Percentiles rank a stretch among this genome's conserved stretches.
These are phyloP conservation scores for Tupiocoris notatus DNA, from an alignment of 2,888 invertebrate species.

Conservation along the genomic window DNA sequence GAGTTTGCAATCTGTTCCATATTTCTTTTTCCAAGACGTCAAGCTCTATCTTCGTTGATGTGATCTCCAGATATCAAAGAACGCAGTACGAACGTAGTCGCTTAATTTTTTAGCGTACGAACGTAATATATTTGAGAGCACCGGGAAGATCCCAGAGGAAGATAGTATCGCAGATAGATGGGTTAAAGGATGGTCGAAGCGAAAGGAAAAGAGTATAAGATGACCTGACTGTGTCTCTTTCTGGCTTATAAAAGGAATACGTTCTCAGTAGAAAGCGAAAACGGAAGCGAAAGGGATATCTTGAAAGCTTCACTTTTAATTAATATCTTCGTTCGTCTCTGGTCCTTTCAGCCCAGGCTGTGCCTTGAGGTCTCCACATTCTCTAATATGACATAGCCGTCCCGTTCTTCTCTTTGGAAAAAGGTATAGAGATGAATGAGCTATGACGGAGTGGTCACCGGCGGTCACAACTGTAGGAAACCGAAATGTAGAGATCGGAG, in stretches of 20 bases:
- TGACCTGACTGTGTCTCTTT: background rate
- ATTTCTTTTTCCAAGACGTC: too few relatives aligned
- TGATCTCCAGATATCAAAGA: too few relatives aligned
- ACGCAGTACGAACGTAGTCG: too few relatives aligned
- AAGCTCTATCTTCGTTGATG: too few relatives aligned
- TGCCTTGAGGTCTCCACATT: background rate
- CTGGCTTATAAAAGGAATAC: background rate
- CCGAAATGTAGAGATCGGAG: too few relatives aligned
- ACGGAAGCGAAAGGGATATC: conserved; percentile 5
- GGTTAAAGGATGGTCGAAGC: background rate
- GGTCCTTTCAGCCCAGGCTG: background rate
- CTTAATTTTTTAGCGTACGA: too few relatives aligned
- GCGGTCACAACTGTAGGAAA: background rate
- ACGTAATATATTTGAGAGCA: background rate
- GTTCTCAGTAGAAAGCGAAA: background rate
- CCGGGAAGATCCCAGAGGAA: background rate
- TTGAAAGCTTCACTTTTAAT: conserved; percentile 4
- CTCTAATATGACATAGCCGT: background rate
- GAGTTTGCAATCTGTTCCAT: too few relatives aligned
- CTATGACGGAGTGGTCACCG: background rate
- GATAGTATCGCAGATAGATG: too few relatives aligned
- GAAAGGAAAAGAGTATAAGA: background rate
- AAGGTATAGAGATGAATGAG: background rate
- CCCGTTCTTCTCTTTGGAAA: background rate
- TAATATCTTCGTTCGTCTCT: background rate